These are phyloP conservation scores for Cephalopterus ornatus DNA, from an alignment of 2,113 vertebrate genomes.

Conservation along the genomic window DNA sequence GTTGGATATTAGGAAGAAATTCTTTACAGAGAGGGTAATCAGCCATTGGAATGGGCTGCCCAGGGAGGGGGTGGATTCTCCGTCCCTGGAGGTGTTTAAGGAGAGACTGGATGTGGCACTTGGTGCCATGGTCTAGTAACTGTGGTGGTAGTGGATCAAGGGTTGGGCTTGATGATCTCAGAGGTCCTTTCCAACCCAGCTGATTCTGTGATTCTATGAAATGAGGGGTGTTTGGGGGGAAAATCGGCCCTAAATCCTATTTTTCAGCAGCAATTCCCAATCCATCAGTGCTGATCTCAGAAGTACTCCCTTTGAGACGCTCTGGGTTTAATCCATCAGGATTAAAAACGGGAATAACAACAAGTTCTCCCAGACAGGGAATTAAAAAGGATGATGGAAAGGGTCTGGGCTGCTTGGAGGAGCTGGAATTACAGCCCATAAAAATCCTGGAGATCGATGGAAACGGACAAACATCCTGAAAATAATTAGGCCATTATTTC, in stretches of 20 bases:
- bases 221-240: fast-evolving
- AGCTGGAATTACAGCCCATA: background rate
- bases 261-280: background rate
- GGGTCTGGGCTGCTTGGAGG: background rate
- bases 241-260: background rate
- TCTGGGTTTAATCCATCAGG: background rate
- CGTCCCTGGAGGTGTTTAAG: no score
- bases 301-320: background rate
- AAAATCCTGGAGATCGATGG: background rate
- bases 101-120: no score
- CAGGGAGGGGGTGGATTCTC: no score
- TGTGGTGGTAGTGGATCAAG: no score
- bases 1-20: no score
- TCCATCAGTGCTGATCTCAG: background rate
- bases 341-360: background rate
- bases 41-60: no score
- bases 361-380: background rate
- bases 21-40: no score
- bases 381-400: background rate
- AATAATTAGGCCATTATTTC: background rate
- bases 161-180: no score
- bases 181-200: no score
- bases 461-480: background rate
- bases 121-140: no score
- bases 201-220: no score